Base-by-base conservation (phyloP, 2,888 invertebrate genomes). In the Oligia strigilis region DNA sequence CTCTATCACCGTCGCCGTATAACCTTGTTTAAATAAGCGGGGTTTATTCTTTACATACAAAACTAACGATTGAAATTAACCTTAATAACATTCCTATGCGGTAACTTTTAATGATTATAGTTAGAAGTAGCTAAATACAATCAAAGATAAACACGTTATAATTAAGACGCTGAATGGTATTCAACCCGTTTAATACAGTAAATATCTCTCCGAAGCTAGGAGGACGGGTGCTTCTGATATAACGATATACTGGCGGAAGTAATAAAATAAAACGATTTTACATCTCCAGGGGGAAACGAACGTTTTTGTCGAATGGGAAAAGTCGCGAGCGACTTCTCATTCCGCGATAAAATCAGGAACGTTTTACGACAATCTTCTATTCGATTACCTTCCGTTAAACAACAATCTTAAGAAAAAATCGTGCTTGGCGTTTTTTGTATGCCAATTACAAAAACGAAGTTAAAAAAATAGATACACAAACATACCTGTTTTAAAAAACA, bases 241-340 rank as follows among this genome's bases (percentile, higher is more conserved):
- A 95, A 94, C 95, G 95, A 95, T 96, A 96, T 96, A 96, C 95
- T 94, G 94, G 93, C 93, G 96, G 96, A 96, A 96, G 96, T 96
- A 96, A 97, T 97, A 97, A 96, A 97, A 97, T 97, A 96, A 97
- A 97, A 97, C 96, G 96, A 96, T 97, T 97, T 97, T 96, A 97
- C 97, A 96, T 97, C 96, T 96, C 94, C 93, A 94, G 95, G 96
- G 96, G 96, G 95, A 95, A 95, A 94, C 93, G 95, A 95, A 94
- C 95, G 95, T 96, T 96, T 97, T 96, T 96, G 95, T 94, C 94
- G 95, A 97, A 97, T 96, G 95, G 95, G 95, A 95, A 96, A 96
- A 96, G 95, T 97, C 95, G 95, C 96, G 92, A 93, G 96, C 96
- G 94, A 96, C 95, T 96, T 96, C 96, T 96, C 96, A 95, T 96